Percentiles rank a stretch among this genome's conserved stretches.
These are phyloP conservation scores for Chlorospingus flavigularis DNA, from an alignment of 2,797 vertebrate species.

Conservation along the genomic window DNA sequence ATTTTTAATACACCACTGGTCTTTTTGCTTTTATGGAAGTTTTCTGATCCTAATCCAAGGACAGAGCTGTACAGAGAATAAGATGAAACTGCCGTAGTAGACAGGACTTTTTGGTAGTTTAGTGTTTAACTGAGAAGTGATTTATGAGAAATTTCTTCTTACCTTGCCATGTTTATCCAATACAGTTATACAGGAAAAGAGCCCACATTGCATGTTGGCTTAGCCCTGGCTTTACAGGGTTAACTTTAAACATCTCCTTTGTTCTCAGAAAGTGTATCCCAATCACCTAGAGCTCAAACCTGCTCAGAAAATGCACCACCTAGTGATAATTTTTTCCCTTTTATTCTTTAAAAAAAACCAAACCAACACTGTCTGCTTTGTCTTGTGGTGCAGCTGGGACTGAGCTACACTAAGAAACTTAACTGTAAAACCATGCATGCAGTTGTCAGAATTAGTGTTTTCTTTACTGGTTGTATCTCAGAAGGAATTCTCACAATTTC, in stretches of 20 bases:
- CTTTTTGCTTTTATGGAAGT: background rate
- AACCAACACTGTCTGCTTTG: background rate
- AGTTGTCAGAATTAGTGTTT: background rate
- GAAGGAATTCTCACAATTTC: background rate
- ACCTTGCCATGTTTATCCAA: background rate
- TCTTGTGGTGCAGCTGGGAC: background rate
- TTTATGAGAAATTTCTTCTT: background rate
- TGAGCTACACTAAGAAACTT: background rate
- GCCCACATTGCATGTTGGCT: background rate
- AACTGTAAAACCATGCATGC: background rate
- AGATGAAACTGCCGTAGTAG: background rate
- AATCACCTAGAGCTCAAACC: background rate
- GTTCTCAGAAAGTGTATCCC: background rate
- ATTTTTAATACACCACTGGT: background rate
- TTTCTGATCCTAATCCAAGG: background rate
- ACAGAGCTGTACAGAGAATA: background rate
- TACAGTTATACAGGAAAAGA: background rate
- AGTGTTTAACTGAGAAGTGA: background rate
- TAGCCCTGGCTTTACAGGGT: background rate
- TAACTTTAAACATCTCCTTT: background rate
- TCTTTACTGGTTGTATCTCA: background rate
- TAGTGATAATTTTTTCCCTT: background rate
- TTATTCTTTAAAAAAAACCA: background rate
- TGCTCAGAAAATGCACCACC: background rate
- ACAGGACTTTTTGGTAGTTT: background rate